phyloP scores from a whole-genome alignment of 2,888 invertebrate species.

The Druceiella hillmani region DNA sequence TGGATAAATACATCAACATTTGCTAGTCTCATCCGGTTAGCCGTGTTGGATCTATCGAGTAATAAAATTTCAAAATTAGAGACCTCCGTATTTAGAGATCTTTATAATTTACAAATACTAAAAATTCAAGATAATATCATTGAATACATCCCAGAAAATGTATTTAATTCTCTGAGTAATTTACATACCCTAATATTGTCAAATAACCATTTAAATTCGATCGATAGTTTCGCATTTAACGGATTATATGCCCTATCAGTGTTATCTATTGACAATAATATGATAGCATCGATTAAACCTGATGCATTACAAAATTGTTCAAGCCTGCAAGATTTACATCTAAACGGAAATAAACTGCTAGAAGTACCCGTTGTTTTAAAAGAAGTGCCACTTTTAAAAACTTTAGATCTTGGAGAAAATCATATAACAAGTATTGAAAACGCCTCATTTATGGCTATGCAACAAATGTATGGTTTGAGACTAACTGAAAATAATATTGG shows the following conservation, averaged over 20 bases:
- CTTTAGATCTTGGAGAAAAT: conserved; percentile 82
- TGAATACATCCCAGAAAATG: conserved; percentile 70
- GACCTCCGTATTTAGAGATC: conserved; percentile 68
- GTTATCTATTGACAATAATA: conserved; percentile 75
- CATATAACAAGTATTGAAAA: conserved; percentile 72
- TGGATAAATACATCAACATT: conserved; percentile 81
- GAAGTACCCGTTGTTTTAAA: conserved; percentile 69
- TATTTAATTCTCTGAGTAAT: conserved; percentile 70
- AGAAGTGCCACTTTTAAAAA: conserved; percentile 70
- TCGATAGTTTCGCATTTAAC: conserved; percentile 71
- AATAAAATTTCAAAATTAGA: conserved; percentile 73
- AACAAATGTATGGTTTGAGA: conserved; percentile 73
- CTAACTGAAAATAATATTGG: conserved; percentile 81
- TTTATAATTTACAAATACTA: conserved; percentile 74
- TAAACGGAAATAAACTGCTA: conserved; percentile 74
- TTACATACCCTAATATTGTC: conserved; percentile 76
- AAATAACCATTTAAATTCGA: conserved; percentile 68
- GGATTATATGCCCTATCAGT: conserved; percentile 71
- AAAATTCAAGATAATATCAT: conserved; percentile 75
- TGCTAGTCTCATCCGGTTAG: conserved; percentile 67
- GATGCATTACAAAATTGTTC: conserved; percentile 74
- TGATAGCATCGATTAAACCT: conserved; percentile 67
- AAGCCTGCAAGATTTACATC: conserved; percentile 73
- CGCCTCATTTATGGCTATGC: conserved; percentile 74
- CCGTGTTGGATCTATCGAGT: conserved; percentile 70